Evolutionary conservation across 2,113 vertebrate species (phyloP), one percentile per base, ranked within the genome.

Genomic region (Corapipo altera): DNA sequence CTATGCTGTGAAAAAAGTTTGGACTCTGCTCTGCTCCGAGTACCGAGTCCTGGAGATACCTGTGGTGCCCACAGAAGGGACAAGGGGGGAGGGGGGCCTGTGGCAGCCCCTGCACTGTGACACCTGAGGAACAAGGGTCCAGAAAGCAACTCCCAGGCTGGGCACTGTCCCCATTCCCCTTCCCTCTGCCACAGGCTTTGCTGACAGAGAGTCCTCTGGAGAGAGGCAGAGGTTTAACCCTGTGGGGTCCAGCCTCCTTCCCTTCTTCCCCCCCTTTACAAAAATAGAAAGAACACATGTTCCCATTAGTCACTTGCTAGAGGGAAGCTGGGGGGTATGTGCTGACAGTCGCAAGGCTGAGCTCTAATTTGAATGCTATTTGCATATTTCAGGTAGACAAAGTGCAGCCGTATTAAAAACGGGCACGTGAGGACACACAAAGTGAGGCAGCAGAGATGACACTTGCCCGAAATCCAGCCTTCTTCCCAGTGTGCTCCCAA

Each of bases 261-360:
- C 90, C 93, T 88, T 84, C 67, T 92, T 89, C 93, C 94, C 57
- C 64, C 67, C 8, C 55, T 88, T 92, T 61, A 97, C 49, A 96
- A 95, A 98, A 97, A 98, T 97, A 98, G 98, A 95, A 97, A 80
- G 97, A 98, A 98, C 98, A 98, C 97, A 96, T 97, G 98, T 98
- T 98, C 97, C 97, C 97, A 98, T 98, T 98, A 98, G 98, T 96
- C 94, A 91, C 88, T 98, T 92, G 98, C 98, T 98, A 2, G 94
- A 98, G 98, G 98, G 97, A 57, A 95, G 97, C 98, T 97, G 96
- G 88, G 97, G 98, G 98, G 97, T 94, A 97, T 96, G 85, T 84
- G 96, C 97, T 97, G 96, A 96, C 97, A 97, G 97, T 65, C 95
- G 44, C 87, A 92, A 80, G 37, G 39, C 78, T 23, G 89, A 91